Evolutionary conservation across 1,140 invertebrate species (phyloP).

Genomic region (Phenacoccus solenopsis): DNA sequence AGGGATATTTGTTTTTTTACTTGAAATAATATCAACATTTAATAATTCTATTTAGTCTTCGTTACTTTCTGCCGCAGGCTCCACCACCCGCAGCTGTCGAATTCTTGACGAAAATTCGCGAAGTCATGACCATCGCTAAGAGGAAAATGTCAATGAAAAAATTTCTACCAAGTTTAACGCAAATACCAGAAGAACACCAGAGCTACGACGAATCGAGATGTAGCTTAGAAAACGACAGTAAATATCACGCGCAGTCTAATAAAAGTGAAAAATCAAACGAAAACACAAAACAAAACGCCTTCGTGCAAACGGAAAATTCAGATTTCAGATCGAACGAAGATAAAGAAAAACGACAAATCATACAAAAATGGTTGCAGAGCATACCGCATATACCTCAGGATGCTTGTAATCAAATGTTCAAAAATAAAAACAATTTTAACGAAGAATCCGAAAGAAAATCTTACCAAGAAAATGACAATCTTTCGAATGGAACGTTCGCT

Average conservation of each 20-base stretch:
- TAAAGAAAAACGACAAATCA: constrained; percentile 53
- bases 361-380: constrained; percentile 64
- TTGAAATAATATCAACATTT: no score
- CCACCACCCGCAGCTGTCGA: constrained; percentile 74
- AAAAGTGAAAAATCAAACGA: neutral
- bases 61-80: constrained; percentile 41
- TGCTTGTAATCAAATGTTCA: neutral
- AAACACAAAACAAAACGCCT: neutral
- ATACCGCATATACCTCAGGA: constrained; percentile 32
- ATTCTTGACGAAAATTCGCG: constrained; percentile 71
- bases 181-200: constrained; percentile 62
- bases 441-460: neutral
- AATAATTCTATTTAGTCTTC: neutral
- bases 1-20: neutral
- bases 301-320: neutral
- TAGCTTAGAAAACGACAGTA: constrained; percentile 9
- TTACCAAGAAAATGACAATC: no score
- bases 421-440: neutral
- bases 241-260: neutral
- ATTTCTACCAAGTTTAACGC: constrained; percentile 60
- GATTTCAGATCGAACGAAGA: constrained; percentile 30
- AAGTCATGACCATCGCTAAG: constrained; percentile 75
- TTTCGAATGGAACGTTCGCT: no score
- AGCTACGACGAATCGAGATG: constrained; percentile 31
- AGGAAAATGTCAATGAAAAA: constrained; percentile 69